Conservation (phyloP, 1,140 invertebrate genomes). For the Sesamia nonagrioides region DNA sequence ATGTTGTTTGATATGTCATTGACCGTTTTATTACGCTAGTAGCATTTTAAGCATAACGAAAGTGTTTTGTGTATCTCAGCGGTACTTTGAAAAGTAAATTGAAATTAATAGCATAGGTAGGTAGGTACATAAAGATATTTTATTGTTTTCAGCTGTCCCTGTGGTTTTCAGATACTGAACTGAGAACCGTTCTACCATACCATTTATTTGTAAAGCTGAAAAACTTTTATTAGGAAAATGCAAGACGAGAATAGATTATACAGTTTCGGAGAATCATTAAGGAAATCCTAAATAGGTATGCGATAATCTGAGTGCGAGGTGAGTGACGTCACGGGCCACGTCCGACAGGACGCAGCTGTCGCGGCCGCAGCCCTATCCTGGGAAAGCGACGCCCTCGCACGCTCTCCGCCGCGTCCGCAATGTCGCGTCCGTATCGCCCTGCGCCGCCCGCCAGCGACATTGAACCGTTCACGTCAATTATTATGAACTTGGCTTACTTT, state of each 20-base stretch:
- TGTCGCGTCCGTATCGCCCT: constrained; percentile 18
- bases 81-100: not conserved
- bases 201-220: not conserved
- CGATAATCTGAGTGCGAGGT: constrained; percentile 48
- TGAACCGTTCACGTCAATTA: constrained; percentile 60
- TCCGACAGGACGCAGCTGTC: constrained; percentile 64
- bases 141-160: not conserved
- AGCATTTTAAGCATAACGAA: constrained; percentile 9
- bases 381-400: constrained; percentile 68
- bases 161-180: not conserved
- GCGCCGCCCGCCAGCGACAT: constrained; percentile 57
- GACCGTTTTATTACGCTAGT: constrained; percentile 43
- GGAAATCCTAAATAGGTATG: constrained; percentile 61
- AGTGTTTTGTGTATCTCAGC: not conserved
- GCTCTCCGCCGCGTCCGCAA: constrained; percentile 46
- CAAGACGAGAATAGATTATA: constrained; percentile 38
- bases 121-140: constrained; percentile 8
- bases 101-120: too few species aligned
- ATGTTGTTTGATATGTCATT: constrained; percentile 23
- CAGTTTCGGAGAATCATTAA: constrained; percentile 50
- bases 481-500: constrained; percentile 67
- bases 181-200: not conserved
- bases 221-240: constrained; percentile 1
- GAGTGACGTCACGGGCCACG: constrained; percentile 62
- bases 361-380: constrained; percentile 60